phyloP scores from a whole-genome alignment of 1,140 invertebrate genomes.

The Tenebrio molitor region DNA sequence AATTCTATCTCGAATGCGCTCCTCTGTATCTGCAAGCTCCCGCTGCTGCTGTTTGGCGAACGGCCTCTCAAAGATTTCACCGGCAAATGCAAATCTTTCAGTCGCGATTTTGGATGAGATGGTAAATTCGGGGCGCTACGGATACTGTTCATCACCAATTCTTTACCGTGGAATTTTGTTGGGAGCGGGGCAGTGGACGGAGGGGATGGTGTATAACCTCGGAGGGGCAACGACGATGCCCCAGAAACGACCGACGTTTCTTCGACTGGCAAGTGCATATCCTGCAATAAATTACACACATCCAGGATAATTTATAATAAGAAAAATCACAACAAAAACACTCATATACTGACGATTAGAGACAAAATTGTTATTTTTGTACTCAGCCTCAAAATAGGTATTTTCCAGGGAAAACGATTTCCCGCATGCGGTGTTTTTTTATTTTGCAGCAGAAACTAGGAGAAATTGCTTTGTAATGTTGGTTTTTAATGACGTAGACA shows the following conservation, averaged over 20 bases:
- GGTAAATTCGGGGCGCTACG: slow-evolving; percentile 82
- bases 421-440: no score
- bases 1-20: slow-evolving; percentile 69
- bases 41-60: slow-evolving; percentile 75
- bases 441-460: no score
- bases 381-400: no score
- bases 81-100: slow-evolving; percentile 79
- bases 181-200: slow-evolving; percentile 85
- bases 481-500: no score
- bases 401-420: no score
- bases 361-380: no score
- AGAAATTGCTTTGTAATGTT: no score
- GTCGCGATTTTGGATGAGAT: slow-evolving; percentile 76
- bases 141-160: slow-evolving; percentile 81
- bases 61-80: slow-evolving; percentile 73
- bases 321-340: no score
- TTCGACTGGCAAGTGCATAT: slow-evolving; percentile 64
- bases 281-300: no score
- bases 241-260: slow-evolving; percentile 62
- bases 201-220: slow-evolving; percentile 81
- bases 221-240: slow-evolving; percentile 61
- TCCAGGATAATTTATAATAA: no score
- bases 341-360: no score
- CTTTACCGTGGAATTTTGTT: slow-evolving; percentile 82
- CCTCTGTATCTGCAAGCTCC: slow-evolving; percentile 67